Evolutionary conservation across 2,113 vertebrate species (phyloP).

Genomic region (Ochotona princeps): DNA sequence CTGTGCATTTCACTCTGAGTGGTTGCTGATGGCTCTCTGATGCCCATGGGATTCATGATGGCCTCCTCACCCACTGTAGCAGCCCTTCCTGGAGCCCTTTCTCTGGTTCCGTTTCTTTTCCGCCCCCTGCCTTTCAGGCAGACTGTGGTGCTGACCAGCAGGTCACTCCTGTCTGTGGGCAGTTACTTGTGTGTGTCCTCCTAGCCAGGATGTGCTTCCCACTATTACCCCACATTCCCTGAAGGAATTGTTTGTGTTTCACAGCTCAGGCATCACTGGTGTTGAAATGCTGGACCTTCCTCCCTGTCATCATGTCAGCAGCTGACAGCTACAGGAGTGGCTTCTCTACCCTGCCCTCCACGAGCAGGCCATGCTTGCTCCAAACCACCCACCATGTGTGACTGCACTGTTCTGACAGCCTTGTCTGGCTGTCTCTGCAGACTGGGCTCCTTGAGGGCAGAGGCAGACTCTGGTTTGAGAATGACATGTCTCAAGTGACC

Average conservation of each 20-base stretch:
- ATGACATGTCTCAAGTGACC: not conserved
- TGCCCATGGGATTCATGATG: not conserved
- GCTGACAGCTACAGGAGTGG: too few species aligned
- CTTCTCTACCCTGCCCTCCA: not conserved
- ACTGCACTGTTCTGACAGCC: not conserved
- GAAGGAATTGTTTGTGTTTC: not conserved
- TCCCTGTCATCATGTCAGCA: not conserved
- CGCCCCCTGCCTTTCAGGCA: not conserved
- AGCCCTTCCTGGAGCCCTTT: not conserved
- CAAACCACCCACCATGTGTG: not conserved
- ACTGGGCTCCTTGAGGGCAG: not conserved
- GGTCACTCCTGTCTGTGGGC: not conserved
- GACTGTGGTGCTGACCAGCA: not conserved
- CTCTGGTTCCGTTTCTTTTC: not conserved
- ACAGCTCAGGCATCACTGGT: not conserved
- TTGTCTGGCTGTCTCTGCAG: not conserved
- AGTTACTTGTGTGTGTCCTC: not conserved
- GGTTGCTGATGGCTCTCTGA: not conserved
- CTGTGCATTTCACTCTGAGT: not conserved
- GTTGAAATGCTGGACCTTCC: not conserved
- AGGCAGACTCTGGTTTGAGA: not conserved
- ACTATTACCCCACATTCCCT: not conserved
- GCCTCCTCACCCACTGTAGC: not conserved
- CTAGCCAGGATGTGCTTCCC: not conserved
- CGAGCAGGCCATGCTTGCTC: not conserved